Evolutionary conservation across 2,888 invertebrate genomes (phyloP).

Genomic region (Oegoconia quadripuncta): DNA sequence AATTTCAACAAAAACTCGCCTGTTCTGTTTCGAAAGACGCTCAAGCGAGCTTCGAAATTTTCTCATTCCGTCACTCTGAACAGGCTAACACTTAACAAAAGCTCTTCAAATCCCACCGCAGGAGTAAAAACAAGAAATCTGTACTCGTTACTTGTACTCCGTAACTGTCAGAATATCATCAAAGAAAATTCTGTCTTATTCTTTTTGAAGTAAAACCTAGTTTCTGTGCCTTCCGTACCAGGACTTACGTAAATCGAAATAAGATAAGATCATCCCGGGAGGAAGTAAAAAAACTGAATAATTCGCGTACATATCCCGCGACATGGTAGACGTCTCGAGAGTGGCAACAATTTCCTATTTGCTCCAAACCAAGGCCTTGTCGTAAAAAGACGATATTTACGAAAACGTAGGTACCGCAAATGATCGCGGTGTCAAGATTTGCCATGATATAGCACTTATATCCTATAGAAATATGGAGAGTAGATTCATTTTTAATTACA

Average conservation of each 20-base stretch:
- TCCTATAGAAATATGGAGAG: conserved; percentile 13
- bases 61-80: conserved; percentile 51
- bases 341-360: conserved; percentile 64
- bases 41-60: conserved; percentile 33
- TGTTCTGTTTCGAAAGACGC: conserved; percentile 18
- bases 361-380: conserved; percentile 43
- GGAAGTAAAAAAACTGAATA: conserved; percentile 66
- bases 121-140: conserved; percentile 64
- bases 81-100: conserved; percentile 63
- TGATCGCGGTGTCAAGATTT: conserved; percentile 26
- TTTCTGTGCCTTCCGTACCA: neutral
- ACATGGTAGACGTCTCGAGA: conserved; percentile 59
- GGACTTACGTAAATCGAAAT: conserved; percentile 35
- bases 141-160: conserved; percentile 36
- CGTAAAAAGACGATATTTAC: conserved; percentile 55
- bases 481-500: too few species aligned
- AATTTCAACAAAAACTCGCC: conserved; percentile 4
- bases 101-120: conserved; percentile 60
- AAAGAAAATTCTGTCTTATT: conserved; percentile 22
- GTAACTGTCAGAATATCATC: conserved; percentile 25
- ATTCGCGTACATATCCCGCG: conserved; percentile 61
- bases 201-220: neutral
- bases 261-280: conserved; percentile 44
- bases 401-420: conserved; percentile 44
- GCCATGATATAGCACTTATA: conserved; percentile 17